Base-by-base conservation (phyloP, 2,888 invertebrate genomes). In the Phalera bucephala region DNA sequence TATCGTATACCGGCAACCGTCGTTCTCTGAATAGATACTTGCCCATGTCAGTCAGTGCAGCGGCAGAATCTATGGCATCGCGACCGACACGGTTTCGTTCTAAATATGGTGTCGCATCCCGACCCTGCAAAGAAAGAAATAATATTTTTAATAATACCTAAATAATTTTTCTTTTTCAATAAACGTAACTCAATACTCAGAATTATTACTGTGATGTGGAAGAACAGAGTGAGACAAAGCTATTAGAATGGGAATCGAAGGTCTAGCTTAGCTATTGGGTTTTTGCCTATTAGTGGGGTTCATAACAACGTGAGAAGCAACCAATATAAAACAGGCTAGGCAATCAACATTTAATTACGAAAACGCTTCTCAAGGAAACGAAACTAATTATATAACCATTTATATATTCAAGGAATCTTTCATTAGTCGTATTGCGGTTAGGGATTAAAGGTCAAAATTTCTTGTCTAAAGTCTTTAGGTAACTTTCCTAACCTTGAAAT, bases 1-100 rank as follows among this genome's bases (percentile, higher is more conserved):
- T 97, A 76, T 98, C 97, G 89, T 97, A 98, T 58, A 97, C 97
- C 33, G 97, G 97, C 77, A 98, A 92, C 73, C 97, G 91, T 79
- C 97, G 92, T 91, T 97, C 97, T 78, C 97, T 94, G 92, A 97
- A 98, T 75, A 97, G 92, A 92, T 97, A 98, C 93, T 97, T 97
- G 85, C 97, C 97, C 96, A 98, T 97, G 87, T 97, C 97, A 49
- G 97, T 97, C 54, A 97, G 92, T 45, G 97, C 97, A 27, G 97
- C 97, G 26, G 97, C 97, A 1, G 97, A 97, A 84, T 98, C 97
- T 38, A 98, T 97, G 21, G 97, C 97, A 81, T 97, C 97, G 43
- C 97, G 92, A 48, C 97, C 97, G 32, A 97, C 97, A 64, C 97
- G 93, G 90, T 97, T 98, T 68, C 96, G 92, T 87, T 97, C 97